Percentiles rank a stretch among this genome's conserved stretches.
These are phyloP conservation scores for Tringa solitaria DNA, from an alignment of 2,113 vertebrate genomes.

Conservation along the genomic window DNA sequence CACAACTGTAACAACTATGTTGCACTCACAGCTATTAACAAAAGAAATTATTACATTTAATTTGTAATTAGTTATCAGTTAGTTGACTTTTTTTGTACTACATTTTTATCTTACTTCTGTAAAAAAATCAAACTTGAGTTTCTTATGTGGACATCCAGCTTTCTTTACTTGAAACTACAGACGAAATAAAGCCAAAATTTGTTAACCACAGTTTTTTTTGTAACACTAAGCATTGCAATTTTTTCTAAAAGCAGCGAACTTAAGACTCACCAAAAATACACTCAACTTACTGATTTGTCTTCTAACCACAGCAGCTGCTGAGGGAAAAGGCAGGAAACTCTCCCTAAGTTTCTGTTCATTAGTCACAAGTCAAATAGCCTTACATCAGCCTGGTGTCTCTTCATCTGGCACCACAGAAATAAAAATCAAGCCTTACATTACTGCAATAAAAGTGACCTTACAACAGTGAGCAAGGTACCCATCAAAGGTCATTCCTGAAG, in stretches of 20 bases:
- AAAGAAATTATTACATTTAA: not conserved
- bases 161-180: not conserved
- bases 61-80: not conserved
- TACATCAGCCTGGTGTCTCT: not conserved
- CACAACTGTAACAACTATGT: not conserved
- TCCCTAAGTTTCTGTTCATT: not conserved
- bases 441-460: not conserved
- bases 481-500: constrained; percentile 17
- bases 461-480: not conserved
- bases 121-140: not conserved
- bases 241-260: not conserved
- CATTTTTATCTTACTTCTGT: not conserved
- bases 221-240: not conserved
- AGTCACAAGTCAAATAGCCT: not conserved
- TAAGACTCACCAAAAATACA: not conserved
- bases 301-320: not conserved
- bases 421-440: not conserved
- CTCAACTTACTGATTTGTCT: not conserved
- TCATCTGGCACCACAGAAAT: not conserved
- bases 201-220: not conserved
- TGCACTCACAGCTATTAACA: not conserved
- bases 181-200: not conserved
- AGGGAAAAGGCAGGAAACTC: not conserved
- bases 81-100: not conserved
- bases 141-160: not conserved